Base-by-base conservation (phyloP, 2,797 vertebrate species). In the Crocodylus rhombifer region DNA sequence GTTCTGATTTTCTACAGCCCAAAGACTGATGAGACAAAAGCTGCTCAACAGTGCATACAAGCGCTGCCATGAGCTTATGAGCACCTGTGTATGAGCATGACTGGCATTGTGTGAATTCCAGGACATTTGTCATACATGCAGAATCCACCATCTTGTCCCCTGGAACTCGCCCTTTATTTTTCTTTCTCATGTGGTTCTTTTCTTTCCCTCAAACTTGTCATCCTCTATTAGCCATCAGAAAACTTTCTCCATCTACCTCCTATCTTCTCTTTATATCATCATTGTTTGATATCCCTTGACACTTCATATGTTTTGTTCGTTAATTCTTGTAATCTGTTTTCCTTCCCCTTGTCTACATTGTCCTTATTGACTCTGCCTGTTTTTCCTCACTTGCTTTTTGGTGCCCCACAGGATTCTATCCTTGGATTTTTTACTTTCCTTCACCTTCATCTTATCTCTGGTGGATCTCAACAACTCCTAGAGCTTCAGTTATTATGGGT, bases 101-200 rank as follows among this genome's bases (percentile, higher is more conserved):
- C 23, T 42, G 90, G 73, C 42, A 30, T 28, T 76, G 89, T 0
- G 0, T 20, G 60, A 84, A 10, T 11, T 36, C 86, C 0, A 1
- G 75, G 26, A 94, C 89, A 67, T 74, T 9, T 30, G 3, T 82
- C 63, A 91, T 62, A 58, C 63, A 23, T 20, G 30, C 64, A 65
- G 64, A 65, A 30, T n/a, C n/a, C n/a, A 30, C 18, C 21, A 58
- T 69, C 26, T 17, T 17, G 42, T 25, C 80, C 23, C 36, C 81
- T 86, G 80, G 21, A 75, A 58, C 3, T 87, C 55, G 26, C 79
- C 18, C 67, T 57, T 58, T 71, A 91, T 71, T 17, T 17, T 33
- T 81, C n/a, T 33, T 21, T 4, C 8, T 92, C 81, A 9, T 9
- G 81, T 65, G 30, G 2, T 89, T 14, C 28, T 65, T 30, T 30